phyloP scores from a whole-genome alignment of 1,140 invertebrate genomes.

The Potamilus streckersoni region DNA sequence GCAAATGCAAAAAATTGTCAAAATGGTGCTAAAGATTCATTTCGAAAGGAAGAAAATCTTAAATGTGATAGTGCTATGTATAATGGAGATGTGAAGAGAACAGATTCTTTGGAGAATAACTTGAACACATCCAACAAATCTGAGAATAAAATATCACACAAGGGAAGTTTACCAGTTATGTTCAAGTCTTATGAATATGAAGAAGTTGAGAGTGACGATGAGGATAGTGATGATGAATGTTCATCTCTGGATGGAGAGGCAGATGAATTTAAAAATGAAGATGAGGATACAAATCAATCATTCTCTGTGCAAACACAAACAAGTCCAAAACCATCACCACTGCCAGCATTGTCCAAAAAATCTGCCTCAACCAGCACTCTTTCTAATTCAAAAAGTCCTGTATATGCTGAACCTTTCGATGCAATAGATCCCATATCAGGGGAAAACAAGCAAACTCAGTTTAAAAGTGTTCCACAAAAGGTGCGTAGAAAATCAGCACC shows the following conservation, averaged over 20 bases:
- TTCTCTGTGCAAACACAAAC: constrained; percentile 40
- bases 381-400: constrained; percentile 75
- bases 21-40: constrained; percentile 17
- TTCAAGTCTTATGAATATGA: constrained; percentile 1
- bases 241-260: constrained; percentile 20
- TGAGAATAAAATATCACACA: too few species aligned
- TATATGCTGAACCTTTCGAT: constrained; percentile 93
- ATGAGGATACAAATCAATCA: constrained; percentile 12
- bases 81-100: constrained; percentile 14
- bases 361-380: constrained; percentile 48
- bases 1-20: constrained; percentile 4
- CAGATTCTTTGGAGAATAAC: background rate
- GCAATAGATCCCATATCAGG: constrained; percentile 70
- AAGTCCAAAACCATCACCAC: constrained; percentile 41
- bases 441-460: constrained; percentile 18
- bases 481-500: constrained; percentile 40
- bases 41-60: background rate
- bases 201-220: constrained; percentile 28
- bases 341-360: constrained; percentile 32
- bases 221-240: constrained; percentile 24
- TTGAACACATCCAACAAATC: too few species aligned
- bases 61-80: constrained; percentile 11
- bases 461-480: constrained; percentile 29
- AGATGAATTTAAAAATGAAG: constrained; percentile 24
- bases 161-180: background rate